Base-by-base conservation (phyloP, 2,113 vertebrate species). In the Ochotona princeps region DNA sequence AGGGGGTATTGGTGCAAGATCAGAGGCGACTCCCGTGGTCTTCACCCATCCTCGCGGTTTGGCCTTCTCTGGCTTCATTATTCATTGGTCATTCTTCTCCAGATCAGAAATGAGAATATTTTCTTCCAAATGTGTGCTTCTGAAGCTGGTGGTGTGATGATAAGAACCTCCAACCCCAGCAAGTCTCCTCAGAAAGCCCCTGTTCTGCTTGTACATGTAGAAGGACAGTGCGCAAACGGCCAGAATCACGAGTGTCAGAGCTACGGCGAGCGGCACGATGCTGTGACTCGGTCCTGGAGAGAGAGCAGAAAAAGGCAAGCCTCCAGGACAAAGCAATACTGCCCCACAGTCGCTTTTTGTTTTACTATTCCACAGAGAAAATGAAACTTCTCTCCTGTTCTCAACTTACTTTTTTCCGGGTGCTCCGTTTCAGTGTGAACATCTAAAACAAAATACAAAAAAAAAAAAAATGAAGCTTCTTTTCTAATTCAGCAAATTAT, bases 101-200 rank as follows among this genome's bases (percentile, higher is more conserved):
- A 99, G 97, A 89, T 99, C 98, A 76, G 98, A 98, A 96, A 99
- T 99, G 79, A 99, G 98, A 92, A 99, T 98, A 63, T 98, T 99
- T 97, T 99, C 99, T 87, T 99, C 99, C 4, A 98, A 97, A 96
- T 98, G 96, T 35, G 97, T 86, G 44, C 96, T 87, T 0, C 98
- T 98, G 3, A 98, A 96, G 83, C 97, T 98, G 23, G 97, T 97
- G 86, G 98, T 98, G 91, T 98, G 97, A 95, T 99, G 98, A 91
- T 99, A 99, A 21, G 97, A 95, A 0, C 97, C 98, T 66, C 98
- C 97, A 14, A 98, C 92, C 4, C 97, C 96, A 8, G 97, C 86
- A 25, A 99, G 96, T 30, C 98, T 97, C 12, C 69, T 96, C 87
- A 98, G 98, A 81, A 97, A 66, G 5, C 4, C 28, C 1, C 90